phyloP scores from a whole-genome alignment of 2,113 vertebrate genomes.

The Leptodactylus fuscus region DNA sequence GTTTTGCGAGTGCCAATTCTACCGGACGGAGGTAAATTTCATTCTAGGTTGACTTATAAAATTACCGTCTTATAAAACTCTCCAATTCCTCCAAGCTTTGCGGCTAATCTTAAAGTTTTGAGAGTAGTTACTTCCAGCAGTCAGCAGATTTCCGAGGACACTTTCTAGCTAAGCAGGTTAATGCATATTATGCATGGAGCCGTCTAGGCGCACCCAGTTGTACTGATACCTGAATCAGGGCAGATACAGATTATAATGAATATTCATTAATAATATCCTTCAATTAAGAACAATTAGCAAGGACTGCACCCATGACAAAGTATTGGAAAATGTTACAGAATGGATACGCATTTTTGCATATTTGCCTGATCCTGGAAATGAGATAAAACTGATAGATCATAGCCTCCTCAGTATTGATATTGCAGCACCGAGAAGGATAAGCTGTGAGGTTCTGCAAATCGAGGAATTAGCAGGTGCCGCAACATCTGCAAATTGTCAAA shows the following conservation, averaged over 20 bases:
- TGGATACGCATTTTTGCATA: neutral
- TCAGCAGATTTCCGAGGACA: neutral
- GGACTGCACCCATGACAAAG: neutral
- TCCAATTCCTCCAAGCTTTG: neutral
- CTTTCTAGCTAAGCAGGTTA: neutral
- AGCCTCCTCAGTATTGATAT: too few relatives aligned
- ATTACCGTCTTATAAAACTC: neutral
- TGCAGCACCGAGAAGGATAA: too few relatives aligned
- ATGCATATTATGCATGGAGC: neutral
- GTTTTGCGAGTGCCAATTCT: too few relatives aligned
- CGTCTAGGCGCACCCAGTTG: neutral
- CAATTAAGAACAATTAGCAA: neutral
- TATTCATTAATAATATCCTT: neutral
- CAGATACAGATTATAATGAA: neutral
- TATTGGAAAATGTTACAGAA: neutral
- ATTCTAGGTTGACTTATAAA: neutral
- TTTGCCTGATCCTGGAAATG: too few relatives aligned
- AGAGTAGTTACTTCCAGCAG: neutral
- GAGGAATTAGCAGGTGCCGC: too few relatives aligned
- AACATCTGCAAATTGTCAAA: too few relatives aligned
- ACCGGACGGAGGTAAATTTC: neutral
- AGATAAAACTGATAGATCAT: neutral
- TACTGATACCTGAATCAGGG: neutral
- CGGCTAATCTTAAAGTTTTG: neutral
- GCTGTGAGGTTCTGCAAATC: too few relatives aligned